Percentiles rank a stretch among this genome's conserved stretches.
Evolutionary conservation across 92 coral and sea anemone species (phyloP).

Genomic region (Zoanthus sansibaricus): DNA sequence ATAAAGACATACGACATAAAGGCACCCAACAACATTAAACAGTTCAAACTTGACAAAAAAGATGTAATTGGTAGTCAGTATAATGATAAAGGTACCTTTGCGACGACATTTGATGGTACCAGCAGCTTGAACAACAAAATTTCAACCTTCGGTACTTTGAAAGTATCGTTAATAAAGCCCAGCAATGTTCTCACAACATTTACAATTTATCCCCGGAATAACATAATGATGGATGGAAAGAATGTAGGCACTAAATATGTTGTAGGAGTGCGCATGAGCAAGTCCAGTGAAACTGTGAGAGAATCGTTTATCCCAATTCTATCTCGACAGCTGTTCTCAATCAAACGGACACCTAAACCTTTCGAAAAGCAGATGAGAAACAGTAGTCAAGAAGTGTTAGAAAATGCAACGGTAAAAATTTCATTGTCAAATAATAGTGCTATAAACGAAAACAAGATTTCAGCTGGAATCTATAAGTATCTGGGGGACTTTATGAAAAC

Average conservation of each 20-base stretch:
- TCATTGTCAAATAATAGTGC: background rate
- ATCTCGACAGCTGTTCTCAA: background rate
- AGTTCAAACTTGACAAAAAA: background rate
- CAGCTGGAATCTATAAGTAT: conserved; percentile 25
- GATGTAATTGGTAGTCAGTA: too few relatives aligned
- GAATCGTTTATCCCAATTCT: background rate
- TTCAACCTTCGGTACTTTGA: background rate
- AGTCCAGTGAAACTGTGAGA: background rate
- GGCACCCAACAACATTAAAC: background rate
- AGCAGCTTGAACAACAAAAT: background rate
- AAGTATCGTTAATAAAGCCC: background rate
- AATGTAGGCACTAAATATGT: background rate
- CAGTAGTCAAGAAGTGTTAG: background rate
- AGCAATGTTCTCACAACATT: background rate
- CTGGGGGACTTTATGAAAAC: conserved; percentile 5
- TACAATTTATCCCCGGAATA: background rate
- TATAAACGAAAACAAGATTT: background rate
- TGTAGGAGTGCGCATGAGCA: background rate
- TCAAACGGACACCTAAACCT: background rate
- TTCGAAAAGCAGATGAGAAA: background rate
- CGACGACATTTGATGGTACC: background rate
- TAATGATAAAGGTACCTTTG: background rate
- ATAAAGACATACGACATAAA: too few relatives aligned
- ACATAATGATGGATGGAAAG: background rate
- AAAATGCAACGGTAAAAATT: background rate